These are phyloP conservation scores for Trinectes maculatus DNA, from an alignment of 2,113 vertebrate species.

Conservation along the genomic window DNA sequence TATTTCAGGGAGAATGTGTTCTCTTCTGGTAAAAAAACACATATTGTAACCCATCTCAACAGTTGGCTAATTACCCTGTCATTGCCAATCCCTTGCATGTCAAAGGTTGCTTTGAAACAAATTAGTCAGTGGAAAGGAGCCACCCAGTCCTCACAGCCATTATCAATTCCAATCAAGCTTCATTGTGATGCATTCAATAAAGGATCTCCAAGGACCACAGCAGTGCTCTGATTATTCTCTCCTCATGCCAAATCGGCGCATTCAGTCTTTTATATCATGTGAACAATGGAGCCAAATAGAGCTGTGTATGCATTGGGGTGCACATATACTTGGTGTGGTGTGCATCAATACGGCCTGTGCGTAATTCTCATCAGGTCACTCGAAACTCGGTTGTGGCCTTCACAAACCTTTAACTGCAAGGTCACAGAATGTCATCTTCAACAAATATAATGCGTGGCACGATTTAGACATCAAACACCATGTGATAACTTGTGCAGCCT, in stretches of 20 bases:
- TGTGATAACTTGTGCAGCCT: slow-evolving; percentile 11
- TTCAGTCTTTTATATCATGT: slow-evolving; percentile 66
- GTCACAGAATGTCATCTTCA: neutral
- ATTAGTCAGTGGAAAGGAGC: slow-evolving; percentile 71
- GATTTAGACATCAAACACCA: neutral
- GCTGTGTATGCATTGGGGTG: neutral
- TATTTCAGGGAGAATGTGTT: neutral
- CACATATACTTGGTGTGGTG: neutral
- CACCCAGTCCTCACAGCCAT: slow-evolving; percentile 67
- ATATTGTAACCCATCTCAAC: slow-evolving; percentile 45
- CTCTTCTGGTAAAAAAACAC: slow-evolving; percentile 37
- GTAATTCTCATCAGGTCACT: neutral
- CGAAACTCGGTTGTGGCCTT: neutral
- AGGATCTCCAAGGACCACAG: slow-evolving; percentile 70
- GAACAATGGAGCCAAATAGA: slow-evolving; percentile 60
- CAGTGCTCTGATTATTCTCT: slow-evolving; percentile 77
- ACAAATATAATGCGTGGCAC: neutral
- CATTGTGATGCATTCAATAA: slow-evolving; percentile 81
- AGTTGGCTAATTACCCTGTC: slow-evolving; percentile 70
- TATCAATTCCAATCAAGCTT: slow-evolving; percentile 82
- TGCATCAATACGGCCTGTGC: neutral
- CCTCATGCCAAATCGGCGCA: slow-evolving; percentile 71
- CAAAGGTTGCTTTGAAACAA: slow-evolving; percentile 77
- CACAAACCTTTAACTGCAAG: neutral
- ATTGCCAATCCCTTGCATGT: slow-evolving; percentile 60